These are phyloP conservation scores for Salmo trutta DNA, from an alignment of 2,797 vertebrate species.

Conservation along the genomic window DNA sequence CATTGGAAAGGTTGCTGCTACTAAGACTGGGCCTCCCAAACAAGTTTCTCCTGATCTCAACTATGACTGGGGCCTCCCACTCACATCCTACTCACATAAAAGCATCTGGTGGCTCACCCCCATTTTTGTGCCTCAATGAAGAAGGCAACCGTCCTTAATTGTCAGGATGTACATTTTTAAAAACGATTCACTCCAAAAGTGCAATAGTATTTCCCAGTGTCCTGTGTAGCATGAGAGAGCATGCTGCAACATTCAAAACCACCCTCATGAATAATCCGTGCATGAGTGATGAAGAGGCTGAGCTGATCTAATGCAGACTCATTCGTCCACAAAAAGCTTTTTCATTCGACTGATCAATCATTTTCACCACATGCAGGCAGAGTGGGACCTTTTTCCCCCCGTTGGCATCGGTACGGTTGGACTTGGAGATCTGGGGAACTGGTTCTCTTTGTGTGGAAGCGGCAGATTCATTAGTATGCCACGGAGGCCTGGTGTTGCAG, in stretches of 20 bases:
- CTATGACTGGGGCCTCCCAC: no score
- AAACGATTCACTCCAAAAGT: not conserved
- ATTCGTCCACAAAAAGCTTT: not conserved
- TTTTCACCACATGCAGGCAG: not conserved
- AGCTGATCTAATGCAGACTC: not conserved
- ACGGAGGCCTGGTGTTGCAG: not conserved
- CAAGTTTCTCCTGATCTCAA: slow-evolving; percentile 1
- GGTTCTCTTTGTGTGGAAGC: not conserved
- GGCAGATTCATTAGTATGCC: slow-evolving; percentile 8
- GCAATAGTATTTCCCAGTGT: not conserved
- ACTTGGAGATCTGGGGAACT: not conserved
- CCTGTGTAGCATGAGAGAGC: not conserved
- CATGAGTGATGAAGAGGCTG: not conserved
- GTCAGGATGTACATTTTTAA: not conserved
- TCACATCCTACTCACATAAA: not conserved
- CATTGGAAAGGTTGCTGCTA: no score
- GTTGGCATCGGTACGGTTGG: not conserved
- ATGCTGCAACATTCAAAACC: not conserved
- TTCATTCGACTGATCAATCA: not conserved
- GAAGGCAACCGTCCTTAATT: no score
- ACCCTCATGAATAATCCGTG: not conserved
- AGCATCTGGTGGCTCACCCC: no score
- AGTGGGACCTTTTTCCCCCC: not conserved
- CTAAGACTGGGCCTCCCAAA: not conserved
- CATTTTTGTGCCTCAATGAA: no score